Evolutionary conservation across 2,888 invertebrate genomes (phyloP), one percentile per base, ranked within the genome.

Genomic region (Bhutanitis thaidina): DNA sequence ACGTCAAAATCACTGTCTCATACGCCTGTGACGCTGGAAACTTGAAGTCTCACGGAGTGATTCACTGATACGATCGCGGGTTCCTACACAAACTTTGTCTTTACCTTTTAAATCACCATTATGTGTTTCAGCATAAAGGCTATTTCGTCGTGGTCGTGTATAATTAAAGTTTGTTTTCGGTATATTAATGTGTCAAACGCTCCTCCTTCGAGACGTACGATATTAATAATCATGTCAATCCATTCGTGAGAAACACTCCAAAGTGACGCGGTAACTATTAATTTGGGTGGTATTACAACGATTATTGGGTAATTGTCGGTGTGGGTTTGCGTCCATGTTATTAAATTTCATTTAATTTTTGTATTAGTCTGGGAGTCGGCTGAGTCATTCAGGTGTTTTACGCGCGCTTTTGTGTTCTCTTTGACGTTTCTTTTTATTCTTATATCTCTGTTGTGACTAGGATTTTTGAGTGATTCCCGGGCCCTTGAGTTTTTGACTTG

Each of bases 151-250:
- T 49, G 49, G 12, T 12, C 8, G 4, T 45, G 8, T 14, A 10
- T 25, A 34, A 45, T 7, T 36, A 55, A 53, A 29, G 57, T 67
- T 34, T 61, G 76, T 69, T 50, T 59, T 61, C 60, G 59, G 68
- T 73, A 74, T 78, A 82, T 81, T 84, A 84, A 87, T 71, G 82
- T 83, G 85, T 86, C 86, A 83, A 85, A 77, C 79, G 83, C 83
- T 71, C 81, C 82, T 84, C 78, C 78, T 74, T 67, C 73, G 55
- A 56, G 59, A 74, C 64, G 53, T 53, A 54, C 60, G 70, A 76
- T 83, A 83, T 83, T 84, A 85, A 84, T 85, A 85, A 85, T 80
- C 79, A 77, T 81, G 85, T 86, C 85, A 83, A 80, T 81, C 72
- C 62, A 54, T 62, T 74, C 87, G 86, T 88, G 87, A 87, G 87